A percentile compares a stretch with the other conserved stretches of the same genome.
phyloP scores from a whole-genome alignment of 2,888 invertebrate species.

The Cantharis flavilabris region DNA sequence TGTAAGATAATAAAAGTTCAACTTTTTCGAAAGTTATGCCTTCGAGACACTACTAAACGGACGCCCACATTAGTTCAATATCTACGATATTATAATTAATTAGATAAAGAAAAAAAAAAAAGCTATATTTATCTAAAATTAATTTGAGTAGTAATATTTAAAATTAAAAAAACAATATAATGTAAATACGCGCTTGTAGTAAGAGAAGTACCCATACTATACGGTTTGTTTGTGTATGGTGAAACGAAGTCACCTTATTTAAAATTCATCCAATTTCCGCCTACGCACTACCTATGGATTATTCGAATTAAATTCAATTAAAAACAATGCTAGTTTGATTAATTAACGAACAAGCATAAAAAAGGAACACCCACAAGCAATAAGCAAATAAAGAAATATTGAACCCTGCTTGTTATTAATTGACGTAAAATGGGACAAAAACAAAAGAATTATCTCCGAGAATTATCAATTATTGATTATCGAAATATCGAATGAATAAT shows the following conservation, averaged over 20 bases:
- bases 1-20: neutral
- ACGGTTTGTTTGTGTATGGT: neutral
- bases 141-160: neutral
- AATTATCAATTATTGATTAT: neutral
- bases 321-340: neutral
- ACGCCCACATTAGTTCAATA: neutral
- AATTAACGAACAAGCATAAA: neutral
- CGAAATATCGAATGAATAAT: neutral
- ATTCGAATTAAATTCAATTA: neutral
- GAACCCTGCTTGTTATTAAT: neutral
- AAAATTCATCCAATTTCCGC: neutral
- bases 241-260: neutral
- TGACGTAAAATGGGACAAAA: neutral
- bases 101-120: neutral
- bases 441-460: neutral
- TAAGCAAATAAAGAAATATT: neutral
- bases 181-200: neutral
- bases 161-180: neutral
- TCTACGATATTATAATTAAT: neutral
- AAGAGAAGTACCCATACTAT: neutral
- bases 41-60: neutral
- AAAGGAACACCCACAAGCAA: neutral
- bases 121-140: too few relatives aligned
- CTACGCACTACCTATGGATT: neutral
- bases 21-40: neutral